These are phyloP conservation scores for Chrysaora quinquecirrha DNA, from an alignment of 30 jellyfish, hydroid and myxozoan species.

Conservation along the genomic window DNA sequence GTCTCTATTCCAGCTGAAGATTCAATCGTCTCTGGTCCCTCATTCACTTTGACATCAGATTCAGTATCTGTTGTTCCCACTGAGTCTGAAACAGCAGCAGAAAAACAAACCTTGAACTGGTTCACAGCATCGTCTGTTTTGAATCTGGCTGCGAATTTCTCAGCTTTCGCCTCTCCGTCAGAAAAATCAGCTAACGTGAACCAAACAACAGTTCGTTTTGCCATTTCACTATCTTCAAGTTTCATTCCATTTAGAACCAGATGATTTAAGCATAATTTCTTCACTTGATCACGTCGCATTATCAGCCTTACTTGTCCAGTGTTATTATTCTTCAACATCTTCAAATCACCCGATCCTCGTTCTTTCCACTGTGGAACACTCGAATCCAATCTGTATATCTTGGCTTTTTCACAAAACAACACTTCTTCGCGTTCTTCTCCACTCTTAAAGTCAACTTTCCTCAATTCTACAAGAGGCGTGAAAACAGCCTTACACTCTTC, in stretches of 20 bases:
- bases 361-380: slow-evolving; percentile 66
- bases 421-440: slow-evolving; percentile 65
- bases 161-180: slow-evolving; percentile 55
- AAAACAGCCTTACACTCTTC: slow-evolving; percentile 49
- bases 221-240: slow-evolving; percentile 10
- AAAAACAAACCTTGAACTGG: slow-evolving; percentile 29
- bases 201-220: slow-evolving; percentile 43
- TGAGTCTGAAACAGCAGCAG: neutral
- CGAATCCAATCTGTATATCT: slow-evolving; percentile 62
- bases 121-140: slow-evolving; percentile 37
- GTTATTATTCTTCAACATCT: slow-evolving; percentile 10
- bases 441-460: slow-evolving; percentile 16
- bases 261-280: slow-evolving; percentile 70
- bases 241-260: slow-evolving; percentile 21
- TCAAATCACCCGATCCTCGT: slow-evolving; percentile 73
- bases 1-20: no score
- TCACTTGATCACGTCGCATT: slow-evolving; percentile 76
- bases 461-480: slow-evolving; percentile 44
- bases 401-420: slow-evolving; percentile 54
- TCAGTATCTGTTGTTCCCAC: neutral
- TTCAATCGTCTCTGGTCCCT: no score
- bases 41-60: no score
- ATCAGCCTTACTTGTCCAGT: slow-evolving; percentile 14
- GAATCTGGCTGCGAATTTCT: slow-evolving; percentile 62
- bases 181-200: slow-evolving; percentile 63